A percentile compares a stretch with the other conserved stretches of the same genome.
Conservation (phyloP, 2,888 invertebrate genomes). For the Biston betularia region DNA sequence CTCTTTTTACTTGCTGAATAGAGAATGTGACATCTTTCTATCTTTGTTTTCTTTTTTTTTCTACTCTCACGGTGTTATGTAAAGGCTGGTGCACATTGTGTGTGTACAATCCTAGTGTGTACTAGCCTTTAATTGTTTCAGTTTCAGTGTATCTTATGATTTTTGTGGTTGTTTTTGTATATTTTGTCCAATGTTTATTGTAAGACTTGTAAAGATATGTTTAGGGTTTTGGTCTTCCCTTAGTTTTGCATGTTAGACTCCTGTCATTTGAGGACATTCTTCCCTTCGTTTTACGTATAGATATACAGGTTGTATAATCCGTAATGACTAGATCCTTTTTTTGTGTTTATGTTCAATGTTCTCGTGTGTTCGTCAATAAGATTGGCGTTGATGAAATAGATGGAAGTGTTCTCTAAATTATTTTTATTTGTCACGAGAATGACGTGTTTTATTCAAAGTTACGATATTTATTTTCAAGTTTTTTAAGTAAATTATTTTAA, state of each 20-base stretch:
- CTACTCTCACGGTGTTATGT: constrained; percentile 15
- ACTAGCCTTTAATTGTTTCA: constrained; percentile 32
- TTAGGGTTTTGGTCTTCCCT: constrained; percentile 49
- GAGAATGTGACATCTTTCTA: neutral
- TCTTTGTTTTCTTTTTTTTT: neutral
- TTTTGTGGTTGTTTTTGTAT: constrained; percentile 61
- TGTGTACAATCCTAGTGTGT: neutral
- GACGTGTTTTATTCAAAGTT: neutral
- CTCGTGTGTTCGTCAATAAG: neutral
- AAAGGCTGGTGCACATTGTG: constrained; percentile 3
- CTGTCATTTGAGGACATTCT: constrained; percentile 62
- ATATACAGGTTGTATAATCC: constrained; percentile 20
- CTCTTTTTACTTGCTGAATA: neutral
- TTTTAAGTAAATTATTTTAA: neutral
- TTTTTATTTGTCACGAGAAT: neutral
- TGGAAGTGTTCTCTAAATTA: neutral
- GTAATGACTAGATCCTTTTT: neutral
- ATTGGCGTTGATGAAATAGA: constrained; percentile 1
- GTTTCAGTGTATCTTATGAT: constrained; percentile 49
- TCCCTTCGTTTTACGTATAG: constrained; percentile 52
- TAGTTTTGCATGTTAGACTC: constrained; percentile 46
- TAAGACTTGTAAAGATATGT: constrained; percentile 36
- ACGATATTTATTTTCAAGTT: neutral
- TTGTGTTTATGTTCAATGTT: neutral
- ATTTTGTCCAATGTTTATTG: constrained; percentile 66